Base-by-base conservation (phyloP, 1,140 invertebrate genomes). In the Drosophila pruinosa region DNA sequence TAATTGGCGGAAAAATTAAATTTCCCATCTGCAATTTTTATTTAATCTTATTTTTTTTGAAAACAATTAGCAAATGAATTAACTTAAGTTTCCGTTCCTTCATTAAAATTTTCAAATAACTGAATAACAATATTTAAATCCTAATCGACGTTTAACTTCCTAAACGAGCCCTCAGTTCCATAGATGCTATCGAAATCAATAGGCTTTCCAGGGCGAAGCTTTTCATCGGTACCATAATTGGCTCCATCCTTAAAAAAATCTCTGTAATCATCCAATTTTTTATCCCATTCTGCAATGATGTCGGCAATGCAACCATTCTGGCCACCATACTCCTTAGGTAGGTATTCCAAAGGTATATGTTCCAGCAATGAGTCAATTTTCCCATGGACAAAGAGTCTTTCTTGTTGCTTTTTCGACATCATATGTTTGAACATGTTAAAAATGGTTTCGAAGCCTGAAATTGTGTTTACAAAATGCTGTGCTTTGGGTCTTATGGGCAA, bases 291-390 rank as follows among this genome's bases (percentile, higher is more conserved):
- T 67, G 62, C 92, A 91, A 93, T 89, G 4, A 85, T 90, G 53
- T 92, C 92, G 31, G 91, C 73, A 8, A 93, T 52, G 0, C 90
- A 75, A 7, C 92, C 91, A 73, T 92, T 92, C 12, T 92, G 91
- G 0, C 94, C 94, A 8, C 93, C 94, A 72, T 93, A 93, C 64
- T 94, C 94, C 61, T 90, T 86, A 0, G 94, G 94, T 6, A 94
- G 64, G 52, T 93, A 91, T 45, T 91, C 71, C 65, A 92, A 90
- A 0, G 93, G 92, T 17, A 94, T 75, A 24, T 80, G 53, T 48
- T 93, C 83, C 43, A 92, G 90, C 5, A 94, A 72, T 7, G 72
- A 73, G 6, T 92, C 89, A 47, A 92, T 91, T 75, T 93, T 91
- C 19, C 92, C 92, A 72, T 94, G 92, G 1, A 94, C 83, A 57